Conservation (phyloP, 1,140 invertebrate species). For the Laodelphax striatellus region DNA sequence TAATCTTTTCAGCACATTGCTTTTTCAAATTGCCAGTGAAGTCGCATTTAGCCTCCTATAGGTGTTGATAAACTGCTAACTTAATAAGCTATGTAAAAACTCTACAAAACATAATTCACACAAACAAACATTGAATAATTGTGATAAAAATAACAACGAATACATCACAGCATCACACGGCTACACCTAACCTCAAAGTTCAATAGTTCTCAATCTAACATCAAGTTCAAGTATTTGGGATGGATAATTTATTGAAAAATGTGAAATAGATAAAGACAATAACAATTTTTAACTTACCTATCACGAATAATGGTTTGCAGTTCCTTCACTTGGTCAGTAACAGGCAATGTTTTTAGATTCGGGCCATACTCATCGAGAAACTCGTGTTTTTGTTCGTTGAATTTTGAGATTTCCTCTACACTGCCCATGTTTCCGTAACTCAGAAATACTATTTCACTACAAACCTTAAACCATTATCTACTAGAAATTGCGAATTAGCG, state of each 20-base stretch:
- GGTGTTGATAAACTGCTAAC: too few species aligned
- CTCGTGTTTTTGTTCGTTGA: constrained; percentile 12
- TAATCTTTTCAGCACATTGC: too few species aligned
- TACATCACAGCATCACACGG: neutral
- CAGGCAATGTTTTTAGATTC: constrained; percentile 67
- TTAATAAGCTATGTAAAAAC: too few species aligned
- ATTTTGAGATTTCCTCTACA: neutral
- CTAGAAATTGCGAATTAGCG: too few species aligned
- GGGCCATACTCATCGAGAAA: constrained; percentile 49
- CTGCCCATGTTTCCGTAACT: neutral
- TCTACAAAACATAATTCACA: neutral
- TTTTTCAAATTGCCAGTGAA: too few species aligned
- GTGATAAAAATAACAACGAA: neutral
- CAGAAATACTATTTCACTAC: too few species aligned
- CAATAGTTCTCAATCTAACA: neutral
- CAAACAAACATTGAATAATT: neutral
- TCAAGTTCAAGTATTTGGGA: neutral
- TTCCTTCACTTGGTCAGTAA: constrained; percentile 83
- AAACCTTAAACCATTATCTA: too few species aligned
- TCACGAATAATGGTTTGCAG: constrained; percentile 91
- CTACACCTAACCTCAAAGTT: neutral
- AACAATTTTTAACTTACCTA: constrained; percentile 51
- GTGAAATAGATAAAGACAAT: neutral
- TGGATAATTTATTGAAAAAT: neutral
- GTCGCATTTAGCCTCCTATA: too few species aligned